These are phyloP conservation scores for Acestrorhynchus altus DNA, from an alignment of 2,797 vertebrate genomes.

Conservation along the genomic window DNA sequence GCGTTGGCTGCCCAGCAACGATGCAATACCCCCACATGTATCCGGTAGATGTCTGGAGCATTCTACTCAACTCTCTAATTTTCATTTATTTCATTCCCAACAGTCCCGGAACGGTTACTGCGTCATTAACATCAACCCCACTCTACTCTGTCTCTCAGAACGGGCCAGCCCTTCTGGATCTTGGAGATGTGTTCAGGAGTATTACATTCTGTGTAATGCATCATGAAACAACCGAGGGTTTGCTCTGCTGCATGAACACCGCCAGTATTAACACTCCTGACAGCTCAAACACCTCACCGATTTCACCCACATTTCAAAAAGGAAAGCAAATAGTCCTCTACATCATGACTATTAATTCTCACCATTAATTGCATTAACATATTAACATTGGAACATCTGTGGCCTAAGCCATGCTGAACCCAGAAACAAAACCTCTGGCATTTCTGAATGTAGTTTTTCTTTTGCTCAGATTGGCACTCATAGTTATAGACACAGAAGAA, in stretches of 20 bases:
- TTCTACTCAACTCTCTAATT: no score
- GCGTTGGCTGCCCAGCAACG: no score
- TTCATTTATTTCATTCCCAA: background rate
- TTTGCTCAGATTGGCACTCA: background rate
- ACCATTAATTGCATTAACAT: conserved; percentile 12
- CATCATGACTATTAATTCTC: no score
- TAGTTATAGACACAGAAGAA: no score
- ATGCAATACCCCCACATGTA: no score
- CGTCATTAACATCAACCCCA: conserved; percentile 71
- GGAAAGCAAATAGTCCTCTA: background rate
- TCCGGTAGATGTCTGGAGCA: no score
- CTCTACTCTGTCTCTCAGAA: conserved; percentile 73
- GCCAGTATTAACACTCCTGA: background rate
- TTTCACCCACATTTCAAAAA: conserved; percentile 17
- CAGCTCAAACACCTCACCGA: background rate
- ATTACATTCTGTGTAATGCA: conserved; percentile 80
- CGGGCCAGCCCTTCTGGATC: conserved; percentile 80
- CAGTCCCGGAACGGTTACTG: no score
- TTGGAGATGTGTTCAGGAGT: conserved; percentile 78
- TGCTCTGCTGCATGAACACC: conserved; percentile 63
- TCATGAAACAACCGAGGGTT: conserved; percentile 79
- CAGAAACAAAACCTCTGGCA: background rate
- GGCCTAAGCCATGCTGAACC: background rate
- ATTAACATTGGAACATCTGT: background rate
- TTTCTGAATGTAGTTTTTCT: background rate